These are phyloP conservation scores for Ormia ochracea DNA, from an alignment of 2,888 invertebrate species.

Conservation along the genomic window DNA sequence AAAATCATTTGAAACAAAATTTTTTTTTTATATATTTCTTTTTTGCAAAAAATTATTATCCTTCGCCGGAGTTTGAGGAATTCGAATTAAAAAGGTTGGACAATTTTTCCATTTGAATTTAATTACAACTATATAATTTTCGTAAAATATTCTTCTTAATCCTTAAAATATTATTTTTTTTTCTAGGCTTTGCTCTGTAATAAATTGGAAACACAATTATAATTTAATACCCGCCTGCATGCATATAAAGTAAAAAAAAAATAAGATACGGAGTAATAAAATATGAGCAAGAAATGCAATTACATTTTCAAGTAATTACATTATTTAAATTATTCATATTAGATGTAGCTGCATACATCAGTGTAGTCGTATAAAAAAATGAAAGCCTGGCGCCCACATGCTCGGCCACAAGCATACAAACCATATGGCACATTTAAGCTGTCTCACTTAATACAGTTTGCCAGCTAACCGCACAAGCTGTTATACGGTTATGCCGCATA, in stretches of 20 bases:
- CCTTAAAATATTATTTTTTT: neutral
- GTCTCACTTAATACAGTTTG: slow-evolving; percentile 29
- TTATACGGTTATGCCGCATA: slow-evolving; percentile 20
- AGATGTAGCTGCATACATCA: neutral
- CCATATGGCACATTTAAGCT: neutral
- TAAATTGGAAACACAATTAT: slow-evolving; percentile 8
- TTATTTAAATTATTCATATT: slow-evolving; percentile 73
- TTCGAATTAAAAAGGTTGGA: no score
- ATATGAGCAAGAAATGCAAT: slow-evolving; percentile 67
- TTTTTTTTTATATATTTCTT: no score
- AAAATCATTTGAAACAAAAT: no score
- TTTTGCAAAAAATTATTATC: neutral
- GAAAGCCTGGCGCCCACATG: neutral
- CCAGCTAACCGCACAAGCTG: slow-evolving; percentile 15
- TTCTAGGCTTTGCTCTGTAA: neutral
- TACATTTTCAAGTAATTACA: slow-evolving; percentile 75
- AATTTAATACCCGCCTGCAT: neutral
- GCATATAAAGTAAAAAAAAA: neutral
- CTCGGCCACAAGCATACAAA: neutral
- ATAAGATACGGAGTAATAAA: no score
- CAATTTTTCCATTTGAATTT: no score
- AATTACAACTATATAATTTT: neutral
- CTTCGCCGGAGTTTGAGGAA: neutral
- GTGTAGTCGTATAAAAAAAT: neutral
- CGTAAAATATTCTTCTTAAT: slow-evolving; percentile 24